Evolutionary conservation across 64 coral and sea anemone genomes (phyloP).

Genomic region (Montipora cactus): DNA sequence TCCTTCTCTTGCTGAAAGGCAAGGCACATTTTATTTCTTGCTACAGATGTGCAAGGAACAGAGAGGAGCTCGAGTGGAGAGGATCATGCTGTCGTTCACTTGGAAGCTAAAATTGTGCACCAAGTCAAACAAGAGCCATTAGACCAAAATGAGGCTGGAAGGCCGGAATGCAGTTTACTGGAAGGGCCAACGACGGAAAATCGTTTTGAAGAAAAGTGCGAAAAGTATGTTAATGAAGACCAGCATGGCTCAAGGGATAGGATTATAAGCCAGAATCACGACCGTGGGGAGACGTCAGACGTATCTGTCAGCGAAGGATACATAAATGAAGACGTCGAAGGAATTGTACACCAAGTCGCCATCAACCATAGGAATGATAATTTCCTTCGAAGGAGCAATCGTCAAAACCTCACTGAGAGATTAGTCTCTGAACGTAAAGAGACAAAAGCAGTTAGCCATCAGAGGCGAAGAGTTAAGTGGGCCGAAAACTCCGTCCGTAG

Average conservation of each 20-base stretch:
- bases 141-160: neutral
- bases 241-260: no score
- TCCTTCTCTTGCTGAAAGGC: no score
- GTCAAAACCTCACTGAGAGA: neutral
- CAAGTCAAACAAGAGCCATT: conserved; percentile 30
- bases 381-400: neutral
- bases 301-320: neutral
- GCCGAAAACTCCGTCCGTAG: neutral
- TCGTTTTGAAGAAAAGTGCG: neutral
- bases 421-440: neutral
- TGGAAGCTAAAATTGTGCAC: conserved; percentile 6
- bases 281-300: neutral
- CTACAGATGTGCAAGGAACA: neutral
- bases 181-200: neutral
- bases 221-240: neutral
- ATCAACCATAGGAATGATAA: no score
- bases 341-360: neutral
- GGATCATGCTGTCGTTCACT: neutral
- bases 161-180: neutral
- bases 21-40: no score
- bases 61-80: neutral
- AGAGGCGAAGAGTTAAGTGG: neutral
- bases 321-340: neutral
- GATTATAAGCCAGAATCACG: no score
- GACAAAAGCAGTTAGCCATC: neutral